Conservation (phyloP, 1,140 invertebrate species). For the Hylaeus volcanicus region DNA sequence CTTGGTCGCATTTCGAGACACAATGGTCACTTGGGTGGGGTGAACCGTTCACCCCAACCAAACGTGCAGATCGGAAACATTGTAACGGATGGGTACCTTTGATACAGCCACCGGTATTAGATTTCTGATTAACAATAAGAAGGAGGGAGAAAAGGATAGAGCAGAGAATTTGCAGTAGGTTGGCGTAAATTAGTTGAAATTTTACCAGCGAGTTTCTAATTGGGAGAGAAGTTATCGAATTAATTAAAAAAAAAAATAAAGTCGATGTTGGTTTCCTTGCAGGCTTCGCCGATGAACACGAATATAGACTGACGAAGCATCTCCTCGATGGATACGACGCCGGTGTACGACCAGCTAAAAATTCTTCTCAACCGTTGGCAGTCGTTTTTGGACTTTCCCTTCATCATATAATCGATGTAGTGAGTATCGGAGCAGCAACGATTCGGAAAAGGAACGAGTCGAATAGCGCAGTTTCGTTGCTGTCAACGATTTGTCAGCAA, state of each 20-base stretch:
- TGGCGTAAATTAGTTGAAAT: no score
- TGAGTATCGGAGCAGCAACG: slow-evolving; percentile 74
- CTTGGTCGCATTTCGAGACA: slow-evolving; percentile 47
- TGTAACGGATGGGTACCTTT: slow-evolving; percentile 39
- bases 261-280: slow-evolving; percentile 41
- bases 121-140: slow-evolving; percentile 15
- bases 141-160: no score
- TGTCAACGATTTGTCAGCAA: no score
- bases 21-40: slow-evolving; percentile 40
- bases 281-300: slow-evolving; percentile 84
- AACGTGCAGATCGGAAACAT: slow-evolving; percentile 19
- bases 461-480: no score
- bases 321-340: slow-evolving; percentile 88
- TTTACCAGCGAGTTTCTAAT: no score
- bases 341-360: slow-evolving; percentile 87
- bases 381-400: slow-evolving; percentile 90
- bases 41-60: slow-evolving; percentile 13
- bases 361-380: slow-evolving; percentile 86
- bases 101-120: slow-evolving; percentile 47
- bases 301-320: slow-evolving; percentile 87
- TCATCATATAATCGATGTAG: slow-evolving; percentile 91
- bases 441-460: no score
- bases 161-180: no score
- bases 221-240: no score
- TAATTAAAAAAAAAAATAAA: no score